Base-by-base conservation (phyloP, 2,113 vertebrate species). In the Lota lota region DNA sequence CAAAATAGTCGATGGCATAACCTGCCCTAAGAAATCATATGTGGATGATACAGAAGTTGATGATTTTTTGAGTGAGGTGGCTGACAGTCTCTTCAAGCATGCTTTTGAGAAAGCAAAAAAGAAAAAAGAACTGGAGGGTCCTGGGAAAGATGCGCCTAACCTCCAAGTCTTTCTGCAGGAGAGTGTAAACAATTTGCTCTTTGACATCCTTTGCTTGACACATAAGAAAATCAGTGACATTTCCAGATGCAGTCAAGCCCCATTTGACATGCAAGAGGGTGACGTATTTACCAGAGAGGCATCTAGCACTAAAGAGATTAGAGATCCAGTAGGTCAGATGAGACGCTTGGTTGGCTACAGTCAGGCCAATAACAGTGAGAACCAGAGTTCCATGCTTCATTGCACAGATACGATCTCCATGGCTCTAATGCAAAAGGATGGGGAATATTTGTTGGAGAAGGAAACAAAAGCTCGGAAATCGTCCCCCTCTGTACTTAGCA, bases 51-150 rank as follows among this genome's bases (percentile, higher is more conserved):
- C 78, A 15, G 87, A 87, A 50, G 83, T 89, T 58, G 92, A 95
- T 36, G 94, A 96, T 47, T 88, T 98, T 57, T 94, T 94, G 0
- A 94, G 94, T 67, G 94, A 94, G 72, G 80, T 98, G 72, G 94
- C 95, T 57, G 94, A 90, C 75, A 89, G 92, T 67, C 93, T 99
- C 59, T 92, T 98, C 58, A 93, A 93, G 18, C 93, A 95, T 74
- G 94, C 93, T 61, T 77, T 95, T 18, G 94, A 95, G 57, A 94
- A 96, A 76, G 93, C 92, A 22, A 93, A 86, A 61, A 92, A 91
- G 75, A 93, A 87, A 81, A 92, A 89, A 61, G 91, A 88, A 75
- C 79, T 87, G 5, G 71, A 83, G 19, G 82, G 83, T 1, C 64
- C 86, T 0, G 75, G 18, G 58, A 88, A 88, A 74, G 92, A 93